phyloP scores from a whole-genome alignment of 1,140 invertebrate species.

The Dreissena rostriformis region DNA sequence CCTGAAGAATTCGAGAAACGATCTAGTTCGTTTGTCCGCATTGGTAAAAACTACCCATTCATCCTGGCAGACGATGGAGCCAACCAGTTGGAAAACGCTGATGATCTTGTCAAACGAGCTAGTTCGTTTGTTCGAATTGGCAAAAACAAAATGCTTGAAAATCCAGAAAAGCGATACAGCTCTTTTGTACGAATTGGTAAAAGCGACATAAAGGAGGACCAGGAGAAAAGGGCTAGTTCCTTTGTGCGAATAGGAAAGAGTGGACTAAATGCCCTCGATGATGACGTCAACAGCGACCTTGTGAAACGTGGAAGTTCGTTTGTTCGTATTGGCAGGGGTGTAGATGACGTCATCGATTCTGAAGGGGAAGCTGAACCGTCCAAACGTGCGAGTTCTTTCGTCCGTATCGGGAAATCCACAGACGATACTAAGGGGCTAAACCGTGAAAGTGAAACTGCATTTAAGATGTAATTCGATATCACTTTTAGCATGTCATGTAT shows the following conservation, averaged over 20 bases:
- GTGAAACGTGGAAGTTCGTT: constrained; percentile 33
- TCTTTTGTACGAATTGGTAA: constrained; percentile 51
- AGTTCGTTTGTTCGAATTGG: constrained; percentile 49
- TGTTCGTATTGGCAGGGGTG: constrained; percentile 36
- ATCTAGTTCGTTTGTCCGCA: constrained; percentile 20
- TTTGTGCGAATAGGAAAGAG: constrained; percentile 32
- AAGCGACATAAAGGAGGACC: not conserved
- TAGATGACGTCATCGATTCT: not conserved
- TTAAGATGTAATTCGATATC: too few species aligned
- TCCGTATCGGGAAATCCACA: constrained; percentile 25
- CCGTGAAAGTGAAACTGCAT: too few species aligned
- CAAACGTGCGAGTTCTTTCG: constrained; percentile 26
- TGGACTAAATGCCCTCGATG: not conserved
- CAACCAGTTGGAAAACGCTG: not conserved
- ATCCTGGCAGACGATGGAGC: not conserved
- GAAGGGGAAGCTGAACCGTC: not conserved
- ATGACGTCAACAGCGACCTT: not conserved
- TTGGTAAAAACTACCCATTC: constrained; percentile 8
- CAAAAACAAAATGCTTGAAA: not conserved
- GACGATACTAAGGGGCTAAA: not conserved
- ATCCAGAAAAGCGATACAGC: constrained; percentile 27
- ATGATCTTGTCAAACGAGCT: constrained; percentile 8
- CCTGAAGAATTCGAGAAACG: not conserved
- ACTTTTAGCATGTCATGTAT: too few species aligned
- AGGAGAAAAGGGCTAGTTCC: constrained; percentile 22